Percentiles rank a stretch among this genome's conserved stretches.
Conservation (phyloP, 2,797 vertebrate genomes). For the Pygocentrus nattereri region DNA sequence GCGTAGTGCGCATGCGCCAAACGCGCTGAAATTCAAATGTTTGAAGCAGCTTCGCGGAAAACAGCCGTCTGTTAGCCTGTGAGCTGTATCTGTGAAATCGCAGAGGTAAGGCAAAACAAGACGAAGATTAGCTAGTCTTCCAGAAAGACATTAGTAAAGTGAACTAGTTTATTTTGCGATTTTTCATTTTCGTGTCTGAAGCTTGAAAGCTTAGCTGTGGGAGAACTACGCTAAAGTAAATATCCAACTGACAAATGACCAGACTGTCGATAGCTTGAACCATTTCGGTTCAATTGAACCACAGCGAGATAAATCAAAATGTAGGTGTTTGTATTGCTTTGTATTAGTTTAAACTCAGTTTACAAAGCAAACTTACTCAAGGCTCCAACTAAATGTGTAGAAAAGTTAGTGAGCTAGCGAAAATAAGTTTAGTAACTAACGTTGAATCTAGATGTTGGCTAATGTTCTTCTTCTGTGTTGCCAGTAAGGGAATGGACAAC, state of each 20-base stretch:
- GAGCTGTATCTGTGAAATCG: too few relatives aligned
- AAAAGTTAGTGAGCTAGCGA: neutral
- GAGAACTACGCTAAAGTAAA: neutral
- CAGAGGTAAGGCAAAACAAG: neutral
- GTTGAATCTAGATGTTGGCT: neutral
- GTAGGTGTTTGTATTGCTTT: neutral
- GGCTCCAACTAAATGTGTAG: neutral
- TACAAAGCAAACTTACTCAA: neutral
- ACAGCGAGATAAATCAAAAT: neutral
- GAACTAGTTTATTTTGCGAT: too few relatives aligned
- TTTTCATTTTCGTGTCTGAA: neutral
- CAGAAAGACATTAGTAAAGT: neutral
- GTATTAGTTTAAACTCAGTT: neutral
- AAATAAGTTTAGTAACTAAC: too few relatives aligned
- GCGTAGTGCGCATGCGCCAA: conserved; percentile 45
- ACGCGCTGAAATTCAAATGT: conserved; percentile 81
- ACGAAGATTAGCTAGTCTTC: neutral
- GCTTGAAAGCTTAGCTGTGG: too few relatives aligned
- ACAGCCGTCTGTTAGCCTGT: neutral
- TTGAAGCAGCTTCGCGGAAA: conserved; percentile 49
- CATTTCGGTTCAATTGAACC: neutral
- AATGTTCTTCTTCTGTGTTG: neutral
- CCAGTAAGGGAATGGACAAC: conserved; percentile 60
- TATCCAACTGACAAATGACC: neutral
- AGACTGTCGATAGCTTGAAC: neutral